Evolutionary conservation across 2,113 vertebrate species (phyloP).

Genomic region (Dunckerocampus dactyliophorus): DNA sequence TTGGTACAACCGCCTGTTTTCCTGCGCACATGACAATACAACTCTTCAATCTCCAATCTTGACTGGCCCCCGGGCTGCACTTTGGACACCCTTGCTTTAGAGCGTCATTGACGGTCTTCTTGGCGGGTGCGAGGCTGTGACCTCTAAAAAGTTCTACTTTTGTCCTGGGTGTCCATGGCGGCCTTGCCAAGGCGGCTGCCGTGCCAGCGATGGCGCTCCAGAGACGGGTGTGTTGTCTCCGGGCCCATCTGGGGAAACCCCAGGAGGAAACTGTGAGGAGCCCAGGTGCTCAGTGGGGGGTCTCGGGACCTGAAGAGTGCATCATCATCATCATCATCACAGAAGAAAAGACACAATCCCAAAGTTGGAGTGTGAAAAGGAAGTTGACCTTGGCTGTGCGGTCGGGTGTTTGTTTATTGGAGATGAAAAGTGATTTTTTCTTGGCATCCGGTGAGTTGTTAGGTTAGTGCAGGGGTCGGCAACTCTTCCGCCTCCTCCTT

Average conservation of each 20-base stretch:
- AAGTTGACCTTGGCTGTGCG: not conserved
- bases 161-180: conserved; percentile 50
- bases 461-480: too few species aligned
- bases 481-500: too few species aligned
- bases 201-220: conserved; percentile 59
- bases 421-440: too few species aligned
- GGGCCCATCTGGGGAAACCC: conserved; percentile 77
- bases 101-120: too few species aligned
- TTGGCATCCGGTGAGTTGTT: too few species aligned
- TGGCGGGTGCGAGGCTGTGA: conserved; percentile 31
- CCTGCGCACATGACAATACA: too few species aligned
- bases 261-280: conserved; percentile 63
- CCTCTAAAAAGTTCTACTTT: conserved; percentile 70
- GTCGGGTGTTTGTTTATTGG: too few species aligned
- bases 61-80: too few species aligned
- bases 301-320: conserved; percentile 21
- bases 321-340: conserved; percentile 49
- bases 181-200: not conserved
- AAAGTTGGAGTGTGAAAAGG: not conserved
- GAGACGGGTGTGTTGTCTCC: conserved; percentile 59
- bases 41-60: too few species aligned
- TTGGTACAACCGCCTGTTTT: too few species aligned
- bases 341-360: conserved; percentile 2
- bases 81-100: too few species aligned
- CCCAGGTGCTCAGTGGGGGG: conserved; percentile 34